Evolutionary conservation across 2,888 invertebrate species (phyloP), one percentile per base, ranked within the genome.

Genomic region (Salticus scenicus): DNA sequence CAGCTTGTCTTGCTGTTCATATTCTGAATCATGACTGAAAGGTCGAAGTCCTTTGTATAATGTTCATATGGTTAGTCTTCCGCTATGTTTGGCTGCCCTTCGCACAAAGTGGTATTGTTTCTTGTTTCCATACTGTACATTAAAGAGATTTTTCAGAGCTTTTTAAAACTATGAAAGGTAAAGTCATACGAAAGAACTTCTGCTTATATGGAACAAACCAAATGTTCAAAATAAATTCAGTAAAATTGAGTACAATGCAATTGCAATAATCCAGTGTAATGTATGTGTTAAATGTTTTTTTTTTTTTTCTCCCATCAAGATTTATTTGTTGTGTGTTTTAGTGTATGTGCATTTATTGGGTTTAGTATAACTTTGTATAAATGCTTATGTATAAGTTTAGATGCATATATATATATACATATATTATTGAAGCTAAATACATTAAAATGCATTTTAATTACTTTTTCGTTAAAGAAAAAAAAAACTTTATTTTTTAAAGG

Each of bases 61-160:
- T 83, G 66, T 77, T 77, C 66, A 71, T 76, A 41, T 69, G 67
- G 63, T 83, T 85, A 79, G 80, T 86, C 86, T 86, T 80, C 86
- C 80, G 75, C 75, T 86, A 28, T 78, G 66, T 76, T 70, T 86
- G 86, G 75, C 80, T 86, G 79, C 80, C 72, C 80, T 86, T 78
- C 86, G 86, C 86, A 86, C 86, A 86, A 86, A 79, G 17, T 67
- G 67, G 37, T 33, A 31, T 57, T 57, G 57, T 57, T 57, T 57
- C 24, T 57, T 57, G 57, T 57, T 57, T 57, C 24, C 57, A 57
- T 57, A 57, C 24, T 57, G 57, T 57, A 57, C 24, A 57, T 24
- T 57, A 24, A 57, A 5, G 57, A 57, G 57, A 57, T 57, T 57
- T 17, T 57, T 24, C 57, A 57, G 57, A 57, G 57, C 57, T 57